Conservation (phyloP, 1,140 invertebrate genomes). For the Lepidostoma basale region DNA sequence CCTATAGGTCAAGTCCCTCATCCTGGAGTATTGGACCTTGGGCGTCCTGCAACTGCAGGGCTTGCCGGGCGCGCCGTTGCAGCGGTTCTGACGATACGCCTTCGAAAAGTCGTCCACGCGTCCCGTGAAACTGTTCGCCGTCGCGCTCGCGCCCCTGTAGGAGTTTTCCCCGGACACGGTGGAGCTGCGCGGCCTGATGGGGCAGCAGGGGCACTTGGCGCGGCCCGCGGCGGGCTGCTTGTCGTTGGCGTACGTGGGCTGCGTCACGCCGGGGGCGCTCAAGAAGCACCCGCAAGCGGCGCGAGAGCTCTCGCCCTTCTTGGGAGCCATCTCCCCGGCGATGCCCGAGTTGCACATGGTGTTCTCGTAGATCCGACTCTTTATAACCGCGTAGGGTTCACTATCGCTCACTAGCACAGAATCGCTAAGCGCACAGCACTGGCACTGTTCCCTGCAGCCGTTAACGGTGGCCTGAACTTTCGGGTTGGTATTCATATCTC, state of each 20-base stretch:
- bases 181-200: constrained; percentile 31
- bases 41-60: constrained; percentile 10
- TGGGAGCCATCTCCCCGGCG: not conserved
- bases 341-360: constrained; percentile 7
- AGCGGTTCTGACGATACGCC: constrained; percentile 14
- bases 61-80: not conserved
- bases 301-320: not conserved
- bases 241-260: not conserved
- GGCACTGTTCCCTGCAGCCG: constrained; percentile 7
- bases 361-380: constrained; percentile 8
- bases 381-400: not conserved
- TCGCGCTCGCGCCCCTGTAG: constrained; percentile 3
- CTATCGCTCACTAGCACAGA: not conserved
- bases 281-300: constrained; percentile 21
- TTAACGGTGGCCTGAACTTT: not conserved
- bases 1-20: constrained; percentile 22
- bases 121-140: constrained; percentile 11
- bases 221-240: not conserved
- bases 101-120: constrained; percentile 34
- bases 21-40: constrained; percentile 1
- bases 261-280: not conserved
- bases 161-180: constrained; percentile 28
- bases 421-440: constrained; percentile 6
- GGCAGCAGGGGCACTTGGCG: constrained; percentile 28
- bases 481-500: constrained; percentile 19